Percentiles rank a stretch among this genome's conserved stretches.
These are phyloP conservation scores for Beroe ovata DNA, from an alignment of 37 sponge, comb jelly and placozoan species.

Conservation along the genomic window DNA sequence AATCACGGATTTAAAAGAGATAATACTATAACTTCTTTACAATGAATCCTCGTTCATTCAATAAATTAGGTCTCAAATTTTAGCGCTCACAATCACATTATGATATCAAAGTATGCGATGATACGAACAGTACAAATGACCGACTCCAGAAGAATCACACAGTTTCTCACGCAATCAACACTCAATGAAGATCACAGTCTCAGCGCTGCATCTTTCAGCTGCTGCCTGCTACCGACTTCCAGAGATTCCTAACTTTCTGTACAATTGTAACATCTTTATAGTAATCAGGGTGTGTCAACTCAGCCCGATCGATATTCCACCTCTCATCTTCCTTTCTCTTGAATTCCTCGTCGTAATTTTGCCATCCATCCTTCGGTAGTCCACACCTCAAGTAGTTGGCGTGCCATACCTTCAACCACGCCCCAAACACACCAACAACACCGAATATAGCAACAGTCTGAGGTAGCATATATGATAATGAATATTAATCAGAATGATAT, in stretches of 20 bases:
- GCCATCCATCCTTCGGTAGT: conserved; percentile 27
- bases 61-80: no score
- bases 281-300: conserved; percentile 4
- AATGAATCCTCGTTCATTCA: no score
- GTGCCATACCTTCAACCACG: conserved; percentile 48
- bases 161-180: no score
- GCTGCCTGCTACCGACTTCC: conserved; percentile 5
- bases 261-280: conserved; percentile 5
- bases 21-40: no score
- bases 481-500: no score
- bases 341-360: conserved; percentile 59
- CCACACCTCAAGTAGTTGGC: conserved; percentile 24
- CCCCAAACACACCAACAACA: conserved; percentile 1
- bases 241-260: conserved; percentile 2
- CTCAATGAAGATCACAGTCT: no score
- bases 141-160: no score
- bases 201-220: neutral
- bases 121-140: no score
- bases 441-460: conserved; percentile 9
- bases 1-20: no score
- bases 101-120: no score
- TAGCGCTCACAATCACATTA: no score
- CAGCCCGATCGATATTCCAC: neutral
- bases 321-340: conserved; percentile 56
- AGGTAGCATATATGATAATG: neutral